A percentile compares a stretch with the other conserved stretches of the same genome.
Evolutionary conservation across 2,797 vertebrate genomes (phyloP).

Genomic region (Falco columbarius): DNA sequence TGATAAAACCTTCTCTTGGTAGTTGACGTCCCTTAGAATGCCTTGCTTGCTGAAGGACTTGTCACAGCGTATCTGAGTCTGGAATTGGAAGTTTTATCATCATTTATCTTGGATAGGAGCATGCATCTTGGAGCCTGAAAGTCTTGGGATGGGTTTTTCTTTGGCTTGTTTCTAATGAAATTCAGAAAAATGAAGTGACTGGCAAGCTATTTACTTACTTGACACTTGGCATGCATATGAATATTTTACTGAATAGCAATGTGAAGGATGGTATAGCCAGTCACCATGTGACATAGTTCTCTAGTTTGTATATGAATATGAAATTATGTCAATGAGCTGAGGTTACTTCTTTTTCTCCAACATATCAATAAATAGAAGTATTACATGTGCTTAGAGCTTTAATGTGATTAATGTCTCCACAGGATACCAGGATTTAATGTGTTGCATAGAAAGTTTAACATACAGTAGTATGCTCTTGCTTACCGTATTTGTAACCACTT

Average conservation of each 20-base stretch:
- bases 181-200: background rate
- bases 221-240: background rate
- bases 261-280: background rate
- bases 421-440: slow-evolving; percentile 11
- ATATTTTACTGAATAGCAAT: background rate
- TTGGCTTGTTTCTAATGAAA: background rate
- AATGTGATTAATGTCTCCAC: slow-evolving; percentile 35
- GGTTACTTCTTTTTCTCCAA: background rate
- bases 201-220: background rate
- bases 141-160: background rate
- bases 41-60: background rate
- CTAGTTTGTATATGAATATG: background rate
- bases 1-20: background rate
- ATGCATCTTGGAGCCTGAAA: background rate
- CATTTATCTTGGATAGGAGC: background rate
- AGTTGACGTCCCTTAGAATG: background rate
- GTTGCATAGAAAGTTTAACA: background rate
- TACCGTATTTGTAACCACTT: background rate
- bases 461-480: background rate
- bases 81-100: background rate
- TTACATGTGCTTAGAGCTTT: slow-evolving; percentile 28
- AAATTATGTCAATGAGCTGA: background rate
- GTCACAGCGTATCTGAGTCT: background rate
- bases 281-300: background rate
- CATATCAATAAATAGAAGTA: background rate